phyloP scores from a whole-genome alignment of 2,113 vertebrate species.

The Regulus satrapa region DNA sequence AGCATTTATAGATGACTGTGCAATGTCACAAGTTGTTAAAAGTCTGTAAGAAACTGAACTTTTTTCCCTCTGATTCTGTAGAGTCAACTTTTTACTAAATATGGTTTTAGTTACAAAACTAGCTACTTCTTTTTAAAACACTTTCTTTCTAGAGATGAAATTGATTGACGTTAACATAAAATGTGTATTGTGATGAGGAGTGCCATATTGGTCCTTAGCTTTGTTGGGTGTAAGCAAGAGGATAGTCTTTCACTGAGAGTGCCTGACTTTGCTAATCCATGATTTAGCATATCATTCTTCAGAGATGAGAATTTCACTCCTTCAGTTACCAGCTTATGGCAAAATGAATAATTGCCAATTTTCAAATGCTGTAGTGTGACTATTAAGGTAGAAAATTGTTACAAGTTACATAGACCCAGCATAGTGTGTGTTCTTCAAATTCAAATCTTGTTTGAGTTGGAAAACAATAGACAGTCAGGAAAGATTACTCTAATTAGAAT shows the following conservation, averaged over 20 bases:
- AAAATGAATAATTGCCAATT: slow-evolving; percentile 46
- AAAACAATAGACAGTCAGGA: neutral
- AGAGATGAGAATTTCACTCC: neutral
- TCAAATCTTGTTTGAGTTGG: neutral
- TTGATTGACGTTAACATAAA: neutral
- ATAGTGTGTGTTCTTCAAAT: neutral
- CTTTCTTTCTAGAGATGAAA: neutral
- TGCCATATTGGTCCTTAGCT: neutral
- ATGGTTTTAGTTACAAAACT: neutral
- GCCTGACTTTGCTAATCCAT: neutral
- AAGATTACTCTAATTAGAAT: slow-evolving; percentile 21
- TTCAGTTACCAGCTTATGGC: neutral
- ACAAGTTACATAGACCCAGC: neutral
- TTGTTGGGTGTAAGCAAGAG: neutral
- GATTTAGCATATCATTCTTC: slow-evolving; percentile 1
- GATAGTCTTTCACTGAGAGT: neutral
- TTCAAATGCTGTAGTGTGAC: neutral
- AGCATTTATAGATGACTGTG: neutral
- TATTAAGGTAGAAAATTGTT: slow-evolving; percentile 46
- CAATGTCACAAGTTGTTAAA: neutral
- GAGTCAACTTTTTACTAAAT: neutral
- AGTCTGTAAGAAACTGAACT: neutral
- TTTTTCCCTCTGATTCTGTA: neutral
- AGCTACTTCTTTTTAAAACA: neutral
- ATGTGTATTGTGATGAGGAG: neutral